Evolutionary conservation across 2,888 invertebrate species (phyloP).

Genomic region (Flabesymbios commensalis): DNA sequence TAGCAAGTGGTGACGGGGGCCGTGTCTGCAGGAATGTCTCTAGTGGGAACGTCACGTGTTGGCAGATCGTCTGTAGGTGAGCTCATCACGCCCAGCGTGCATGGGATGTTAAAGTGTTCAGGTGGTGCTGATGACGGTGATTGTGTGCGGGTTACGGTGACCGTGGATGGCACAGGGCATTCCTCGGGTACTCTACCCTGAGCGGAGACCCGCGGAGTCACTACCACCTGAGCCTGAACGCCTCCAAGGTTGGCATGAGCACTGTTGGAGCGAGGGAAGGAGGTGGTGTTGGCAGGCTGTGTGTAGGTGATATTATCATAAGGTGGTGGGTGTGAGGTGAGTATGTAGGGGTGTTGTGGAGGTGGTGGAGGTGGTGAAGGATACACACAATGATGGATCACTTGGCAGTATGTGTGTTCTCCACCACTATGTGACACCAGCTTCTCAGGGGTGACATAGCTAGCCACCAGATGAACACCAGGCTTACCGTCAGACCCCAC

Average conservation of each 20-base stretch:
- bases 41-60: no score
- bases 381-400: no score
- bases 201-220: no score
- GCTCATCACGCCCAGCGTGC: no score
- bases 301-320: background rate
- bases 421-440: no score
- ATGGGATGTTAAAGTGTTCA: background rate
- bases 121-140: slow-evolving; percentile 8
- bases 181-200: no score
- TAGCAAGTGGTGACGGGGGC: background rate
- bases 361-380: slow-evolving; percentile 5
- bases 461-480: no score
- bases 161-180: slow-evolving; percentile 1
- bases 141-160: background rate
- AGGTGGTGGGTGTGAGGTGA: background rate
- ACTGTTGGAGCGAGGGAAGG: background rate
- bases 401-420: no score
- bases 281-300: slow-evolving; percentile 3
- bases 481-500: no score
- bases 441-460: no score
- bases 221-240: no score
- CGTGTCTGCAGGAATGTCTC: background rate
- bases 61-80: no score
- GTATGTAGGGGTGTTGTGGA: slow-evolving; percentile 6
- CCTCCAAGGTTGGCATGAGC: background rate